These are phyloP conservation scores for Habrosyne pyritoides DNA, from an alignment of 2,888 invertebrate genomes.

Conservation along the genomic window DNA sequence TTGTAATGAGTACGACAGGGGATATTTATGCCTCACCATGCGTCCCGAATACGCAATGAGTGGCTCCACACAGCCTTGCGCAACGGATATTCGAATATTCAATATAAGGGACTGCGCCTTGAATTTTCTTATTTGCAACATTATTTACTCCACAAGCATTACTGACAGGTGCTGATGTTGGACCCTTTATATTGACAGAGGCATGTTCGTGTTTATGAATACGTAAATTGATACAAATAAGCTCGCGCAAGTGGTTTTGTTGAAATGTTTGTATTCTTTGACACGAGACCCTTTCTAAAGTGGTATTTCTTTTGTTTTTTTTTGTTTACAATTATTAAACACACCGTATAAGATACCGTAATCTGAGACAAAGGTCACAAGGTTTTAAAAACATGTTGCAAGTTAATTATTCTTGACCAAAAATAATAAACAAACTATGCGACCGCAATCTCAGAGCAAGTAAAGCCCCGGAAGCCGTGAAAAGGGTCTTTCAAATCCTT, in stretches of 20 bases:
- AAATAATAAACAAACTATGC: not conserved
- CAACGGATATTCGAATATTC: slow-evolving; percentile 45
- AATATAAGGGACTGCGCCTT: slow-evolving; percentile 51
- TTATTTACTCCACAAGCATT: slow-evolving; percentile 65
- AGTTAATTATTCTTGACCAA: not conserved
- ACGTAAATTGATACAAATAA: slow-evolving; percentile 57
- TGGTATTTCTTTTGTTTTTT: not conserved
- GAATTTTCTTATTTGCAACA: slow-evolving; percentile 49
- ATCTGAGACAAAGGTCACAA: too few species aligned
- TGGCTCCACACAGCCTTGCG: slow-evolving; percentile 18
- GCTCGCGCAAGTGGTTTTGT: slow-evolving; percentile 31
- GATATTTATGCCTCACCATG: slow-evolving; percentile 79
- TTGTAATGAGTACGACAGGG: slow-evolving; percentile 79
- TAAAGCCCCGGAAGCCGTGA: slow-evolving; percentile 53
- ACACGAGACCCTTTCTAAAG: slow-evolving; percentile 6
- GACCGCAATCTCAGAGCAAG: slow-evolving; percentile 6
- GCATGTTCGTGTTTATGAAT: slow-evolving; percentile 47
- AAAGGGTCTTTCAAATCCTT: slow-evolving; percentile 70
- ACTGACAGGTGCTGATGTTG: slow-evolving; percentile 66
- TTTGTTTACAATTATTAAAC: not conserved
- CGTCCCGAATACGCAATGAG: slow-evolving; percentile 77
- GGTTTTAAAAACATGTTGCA: too few species aligned
- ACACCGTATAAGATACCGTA: too few species aligned
- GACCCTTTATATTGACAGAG: slow-evolving; percentile 56
- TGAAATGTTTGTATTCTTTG: slow-evolving; percentile 27